Conservation (phyloP, 2,797 vertebrate genomes). For the Coregonus sp. region DNA sequence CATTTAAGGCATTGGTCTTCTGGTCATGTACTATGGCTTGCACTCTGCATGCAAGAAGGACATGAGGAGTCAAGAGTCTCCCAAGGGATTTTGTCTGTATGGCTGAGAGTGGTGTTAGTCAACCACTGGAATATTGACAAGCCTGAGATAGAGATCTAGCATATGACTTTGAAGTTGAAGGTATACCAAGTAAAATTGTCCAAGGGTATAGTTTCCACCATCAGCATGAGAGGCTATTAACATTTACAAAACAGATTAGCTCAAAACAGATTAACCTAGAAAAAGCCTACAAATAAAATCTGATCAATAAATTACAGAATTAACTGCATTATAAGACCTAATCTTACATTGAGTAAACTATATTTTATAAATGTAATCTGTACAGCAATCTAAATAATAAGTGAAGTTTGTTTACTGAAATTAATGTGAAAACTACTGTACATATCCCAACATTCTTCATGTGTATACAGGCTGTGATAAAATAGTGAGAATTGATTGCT, state of each 20-base stretch:
- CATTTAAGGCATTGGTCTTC: conserved; percentile 60
- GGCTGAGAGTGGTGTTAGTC: conserved; percentile 1
- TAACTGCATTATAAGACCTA: not conserved
- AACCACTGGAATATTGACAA: conserved; percentile 20
- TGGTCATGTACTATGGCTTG: conserved; percentile 27
- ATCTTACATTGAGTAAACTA: not conserved
- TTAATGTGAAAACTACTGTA: not conserved
- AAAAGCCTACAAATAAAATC: not conserved
- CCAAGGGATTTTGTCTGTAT: not conserved
- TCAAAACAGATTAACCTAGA: not conserved
- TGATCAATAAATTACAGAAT: not conserved
- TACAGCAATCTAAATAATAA: conserved; percentile 1
- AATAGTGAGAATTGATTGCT: not conserved
- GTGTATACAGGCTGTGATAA: not conserved
- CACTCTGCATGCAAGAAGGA: conserved; percentile 12
- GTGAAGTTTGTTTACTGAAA: not conserved
- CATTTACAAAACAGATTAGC: not conserved
- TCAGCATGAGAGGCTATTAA: not conserved
- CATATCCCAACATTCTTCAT: not conserved
- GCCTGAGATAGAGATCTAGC: conserved; percentile 50
- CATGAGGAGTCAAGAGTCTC: not conserved
- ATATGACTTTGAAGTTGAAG: not conserved
- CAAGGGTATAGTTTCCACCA: conserved; percentile 11
- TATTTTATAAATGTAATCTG: conserved; percentile 1
- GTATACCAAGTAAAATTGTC: not conserved